Evolutionary conservation across 2,888 invertebrate genomes (phyloP).

Genomic region (Polymixis flavicincta): DNA sequence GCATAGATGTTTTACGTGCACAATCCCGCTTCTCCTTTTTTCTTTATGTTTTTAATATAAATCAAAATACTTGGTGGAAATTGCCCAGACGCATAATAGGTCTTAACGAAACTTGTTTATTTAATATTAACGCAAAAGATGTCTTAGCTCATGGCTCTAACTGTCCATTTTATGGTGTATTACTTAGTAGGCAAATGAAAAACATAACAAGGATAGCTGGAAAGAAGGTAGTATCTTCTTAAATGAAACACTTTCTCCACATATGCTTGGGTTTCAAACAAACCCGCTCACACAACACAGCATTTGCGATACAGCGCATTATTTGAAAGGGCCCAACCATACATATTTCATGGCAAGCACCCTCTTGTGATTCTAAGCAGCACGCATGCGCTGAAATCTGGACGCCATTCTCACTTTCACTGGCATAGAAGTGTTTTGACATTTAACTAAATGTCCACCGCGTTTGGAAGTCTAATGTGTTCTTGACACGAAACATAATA

Average conservation of each 20-base stretch:
- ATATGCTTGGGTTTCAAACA: conserved; percentile 15
- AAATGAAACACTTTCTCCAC: not conserved
- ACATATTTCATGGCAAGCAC: conserved; percentile 74
- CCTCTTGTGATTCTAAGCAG: conserved; percentile 69
- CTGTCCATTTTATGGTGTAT: no score
- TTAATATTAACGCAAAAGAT: not conserved
- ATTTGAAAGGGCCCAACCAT: conserved; percentile 65
- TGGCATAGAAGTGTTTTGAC: conserved; percentile 87
- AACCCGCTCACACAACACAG: conserved; percentile 21
- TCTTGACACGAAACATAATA: conserved; percentile 87
- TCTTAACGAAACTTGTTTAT: not conserved
- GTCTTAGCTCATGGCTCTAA: not conserved
- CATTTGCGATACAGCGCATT: conserved; percentile 42
- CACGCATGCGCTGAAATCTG: conserved; percentile 87
- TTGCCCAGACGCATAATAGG: not conserved
- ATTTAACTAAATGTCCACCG: conserved; percentile 81
- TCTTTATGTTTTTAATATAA: not conserved
- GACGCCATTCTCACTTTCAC: conserved; percentile 88
- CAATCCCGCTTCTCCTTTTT: not conserved
- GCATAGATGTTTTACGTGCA: no score
- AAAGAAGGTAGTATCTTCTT: not conserved
- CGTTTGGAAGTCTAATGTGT: conserved; percentile 83
- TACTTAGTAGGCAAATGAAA: not conserved
- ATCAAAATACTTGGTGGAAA: not conserved
- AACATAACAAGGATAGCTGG: not conserved